These are phyloP conservation scores for Falcunculus frontatus DNA, from an alignment of 2,113 vertebrate genomes.

Conservation along the genomic window DNA sequence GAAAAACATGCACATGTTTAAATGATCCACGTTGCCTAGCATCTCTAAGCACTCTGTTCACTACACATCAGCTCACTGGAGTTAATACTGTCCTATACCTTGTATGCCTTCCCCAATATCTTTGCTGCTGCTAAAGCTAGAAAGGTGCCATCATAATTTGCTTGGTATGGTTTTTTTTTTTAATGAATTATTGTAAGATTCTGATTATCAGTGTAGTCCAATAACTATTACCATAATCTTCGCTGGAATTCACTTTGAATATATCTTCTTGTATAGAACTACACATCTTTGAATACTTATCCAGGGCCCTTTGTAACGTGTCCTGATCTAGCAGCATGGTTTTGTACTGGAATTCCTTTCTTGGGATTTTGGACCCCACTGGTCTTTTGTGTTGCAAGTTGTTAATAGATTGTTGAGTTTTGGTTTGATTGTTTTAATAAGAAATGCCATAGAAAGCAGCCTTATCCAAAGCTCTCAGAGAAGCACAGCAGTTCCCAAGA, in stretches of 20 bases:
- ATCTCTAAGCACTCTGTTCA: background rate
- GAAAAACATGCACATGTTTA: background rate
- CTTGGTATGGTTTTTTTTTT: background rate
- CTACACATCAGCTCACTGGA: background rate
- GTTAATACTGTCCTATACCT: background rate
- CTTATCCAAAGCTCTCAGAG: background rate
- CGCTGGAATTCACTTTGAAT: background rate
- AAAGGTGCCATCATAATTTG: background rate
- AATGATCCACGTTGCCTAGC: background rate
- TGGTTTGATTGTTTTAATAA: background rate
- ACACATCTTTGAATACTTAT: background rate
- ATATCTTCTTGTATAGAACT: background rate
- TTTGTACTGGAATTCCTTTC: background rate
- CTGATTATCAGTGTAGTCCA: background rate
- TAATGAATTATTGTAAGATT: background rate
- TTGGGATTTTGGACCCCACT: background rate
- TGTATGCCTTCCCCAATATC: background rate
- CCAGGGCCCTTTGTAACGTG: background rate
- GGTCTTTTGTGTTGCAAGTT: background rate
- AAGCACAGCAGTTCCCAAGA: background rate
- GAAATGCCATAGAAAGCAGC: background rate
- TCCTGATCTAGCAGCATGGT: background rate
- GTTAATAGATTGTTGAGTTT: background rate
- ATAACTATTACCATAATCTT: background rate
- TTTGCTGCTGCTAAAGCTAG: background rate